These are phyloP conservation scores for Leptinotarsa defecta DNA, from an alignment of 1,140 invertebrate genomes.

Conservation along the genomic window DNA sequence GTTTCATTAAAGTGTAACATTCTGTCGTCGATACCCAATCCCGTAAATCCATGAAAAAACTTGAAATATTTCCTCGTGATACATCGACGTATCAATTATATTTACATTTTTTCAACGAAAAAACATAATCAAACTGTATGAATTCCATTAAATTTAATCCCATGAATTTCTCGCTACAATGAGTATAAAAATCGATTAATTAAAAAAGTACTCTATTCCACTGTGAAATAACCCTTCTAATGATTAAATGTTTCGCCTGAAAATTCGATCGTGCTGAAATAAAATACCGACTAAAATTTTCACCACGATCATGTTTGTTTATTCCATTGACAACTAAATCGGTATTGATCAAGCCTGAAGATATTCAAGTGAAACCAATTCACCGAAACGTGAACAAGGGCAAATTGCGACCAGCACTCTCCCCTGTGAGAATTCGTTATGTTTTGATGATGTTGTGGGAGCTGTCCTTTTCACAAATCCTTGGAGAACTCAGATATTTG, in stretches of 20 bases:
- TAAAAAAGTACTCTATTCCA: slow-evolving; percentile 10
- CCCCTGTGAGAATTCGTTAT: no score
- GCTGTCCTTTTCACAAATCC: no score
- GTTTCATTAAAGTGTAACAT: slow-evolving; percentile 1
- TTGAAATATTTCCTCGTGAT: background rate
- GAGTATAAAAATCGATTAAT: slow-evolving; percentile 13
- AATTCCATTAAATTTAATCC: slow-evolving; percentile 18
- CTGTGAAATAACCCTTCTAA: slow-evolving; percentile 2
- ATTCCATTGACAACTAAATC: slow-evolving; percentile 6
- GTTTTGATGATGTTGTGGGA: no score
- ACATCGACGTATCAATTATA: slow-evolving; percentile 1
- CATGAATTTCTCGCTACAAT: slow-evolving; percentile 14
- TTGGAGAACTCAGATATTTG: no score
- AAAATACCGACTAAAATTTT: background rate
- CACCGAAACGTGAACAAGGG: background rate
- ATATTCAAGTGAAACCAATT: background rate
- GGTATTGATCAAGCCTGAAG: background rate
- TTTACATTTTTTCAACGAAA: slow-evolving; percentile 5
- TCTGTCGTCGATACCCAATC: background rate
- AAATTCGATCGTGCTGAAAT: slow-evolving; percentile 3
- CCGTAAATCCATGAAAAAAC: background rate
- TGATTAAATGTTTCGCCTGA: background rate
- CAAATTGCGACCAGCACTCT: background rate
- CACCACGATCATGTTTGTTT: slow-evolving; percentile 8
- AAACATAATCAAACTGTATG: slow-evolving; percentile 9